These are phyloP conservation scores for Aproaerema taeniolella DNA, from an alignment of 2,888 invertebrate species.

Conservation along the genomic window DNA sequence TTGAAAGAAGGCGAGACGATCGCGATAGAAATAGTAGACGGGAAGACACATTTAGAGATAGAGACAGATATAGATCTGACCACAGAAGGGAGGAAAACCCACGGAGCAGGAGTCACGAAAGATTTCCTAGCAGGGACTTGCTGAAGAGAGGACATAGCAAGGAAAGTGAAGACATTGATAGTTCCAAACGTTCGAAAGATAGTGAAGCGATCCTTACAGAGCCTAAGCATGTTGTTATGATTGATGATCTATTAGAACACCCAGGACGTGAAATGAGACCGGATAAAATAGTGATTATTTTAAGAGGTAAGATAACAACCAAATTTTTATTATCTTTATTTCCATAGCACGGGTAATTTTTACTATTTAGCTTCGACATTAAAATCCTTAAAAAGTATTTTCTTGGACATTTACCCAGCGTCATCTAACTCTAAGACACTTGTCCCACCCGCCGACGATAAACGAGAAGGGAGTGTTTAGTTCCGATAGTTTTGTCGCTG, in stretches of 20 bases:
- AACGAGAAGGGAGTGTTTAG: too few relatives aligned
- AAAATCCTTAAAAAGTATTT: too few relatives aligned
- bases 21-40: slow-evolving; percentile 32
- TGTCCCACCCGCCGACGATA: too few relatives aligned
- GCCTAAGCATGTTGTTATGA: slow-evolving; percentile 72
- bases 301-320: slow-evolving; percentile 81
- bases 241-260: slow-evolving; percentile 89
- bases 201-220: slow-evolving; percentile 26
- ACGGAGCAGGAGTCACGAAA: slow-evolving; percentile 52
- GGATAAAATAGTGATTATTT: slow-evolving; percentile 88
- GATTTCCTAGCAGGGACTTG: slow-evolving; percentile 31
- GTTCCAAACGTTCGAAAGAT: slow-evolving; percentile 39
- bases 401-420: too few relatives aligned
- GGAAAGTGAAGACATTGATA: slow-evolving; percentile 40
- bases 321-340: background rate
- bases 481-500: too few relatives aligned
- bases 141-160: slow-evolving; percentile 53
- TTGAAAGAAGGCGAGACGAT: slow-evolving; percentile 39
- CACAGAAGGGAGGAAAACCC: slow-evolving; percentile 27
- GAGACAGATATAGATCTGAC: slow-evolving; percentile 24
- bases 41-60: slow-evolving; percentile 31
- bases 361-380: too few relatives aligned
- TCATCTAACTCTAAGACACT: too few relatives aligned
- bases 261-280: slow-evolving; percentile 91
- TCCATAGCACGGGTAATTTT: too few relatives aligned